Evolutionary conservation across 2,113 vertebrate species (phyloP), one percentile per base, ranked within the genome.

Genomic region (Urocolius indicus): DNA sequence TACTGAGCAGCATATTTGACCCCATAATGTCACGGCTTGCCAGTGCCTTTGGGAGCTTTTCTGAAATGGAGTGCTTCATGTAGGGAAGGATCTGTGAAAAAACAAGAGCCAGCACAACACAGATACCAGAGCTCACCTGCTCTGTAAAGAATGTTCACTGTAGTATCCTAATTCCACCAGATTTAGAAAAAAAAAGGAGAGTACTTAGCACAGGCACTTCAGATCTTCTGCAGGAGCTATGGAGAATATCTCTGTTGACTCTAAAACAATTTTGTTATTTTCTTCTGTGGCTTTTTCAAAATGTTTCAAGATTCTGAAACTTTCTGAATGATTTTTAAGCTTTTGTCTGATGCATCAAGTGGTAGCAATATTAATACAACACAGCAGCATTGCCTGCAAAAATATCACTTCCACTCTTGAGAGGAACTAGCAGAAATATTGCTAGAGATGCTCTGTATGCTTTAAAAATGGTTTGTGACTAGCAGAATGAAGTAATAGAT

Each of bases 1-100:
- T 84, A 65, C 34, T 38, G 26, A 75, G 41, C 61, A 89, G 84
- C 93, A 78, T 95, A 89, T 78, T 89, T 95, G 80, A 61, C 76
- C 83, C 57, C 2, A 0, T 61, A 55, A 41, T 72, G 32, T 52
- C 49, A 67, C 16, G 23, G 26, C 30, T 91, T 94, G 45, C 61
- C 15, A 24, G 34, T 48, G 41, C 49, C 59, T 52, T 19, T 91
- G 80, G 38, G 55, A 93, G 21, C 26, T 30, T 55, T 78, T 75
- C 34, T 81, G 61, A 81, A 86, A 43, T 26, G 2, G 27, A 62
- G 11, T 32, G n/a, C 18, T 66, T 76, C 4, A 1, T 48, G 30
- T 11, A 51, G 51, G 38, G 59, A 55, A 72, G 67, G 7, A 55
- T 55, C 45, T 66, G 8, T 86, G 68, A 66, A 74, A 76, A 74